Conservation (phyloP, 1,140 invertebrate species). For the Ostrea edulis region DNA sequence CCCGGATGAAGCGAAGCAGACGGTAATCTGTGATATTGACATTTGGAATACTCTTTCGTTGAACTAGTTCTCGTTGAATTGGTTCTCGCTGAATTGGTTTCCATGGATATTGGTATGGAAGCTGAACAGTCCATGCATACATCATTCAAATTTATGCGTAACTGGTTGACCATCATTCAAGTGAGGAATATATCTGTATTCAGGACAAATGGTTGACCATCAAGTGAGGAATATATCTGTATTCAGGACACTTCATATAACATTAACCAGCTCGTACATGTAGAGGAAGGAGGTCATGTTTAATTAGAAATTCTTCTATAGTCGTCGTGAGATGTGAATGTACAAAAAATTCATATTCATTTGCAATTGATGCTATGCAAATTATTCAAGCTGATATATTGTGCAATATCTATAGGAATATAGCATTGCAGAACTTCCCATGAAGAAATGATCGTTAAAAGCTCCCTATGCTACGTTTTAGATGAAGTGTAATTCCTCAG, state of each 20-base stretch:
- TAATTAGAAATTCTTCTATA: neutral
- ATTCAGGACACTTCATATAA: neutral
- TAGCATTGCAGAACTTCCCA: neutral
- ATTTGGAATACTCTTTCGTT: neutral
- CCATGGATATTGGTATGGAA: neutral
- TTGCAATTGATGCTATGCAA: neutral
- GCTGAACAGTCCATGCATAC: neutral
- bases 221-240: neutral
- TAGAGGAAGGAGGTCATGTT: neutral
- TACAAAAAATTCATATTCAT: neutral
- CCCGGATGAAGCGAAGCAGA: neutral
- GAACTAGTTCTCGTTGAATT: too few relatives aligned
- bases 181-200: too few relatives aligned
- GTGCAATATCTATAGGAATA: neutral
- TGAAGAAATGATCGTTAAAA: neutral
- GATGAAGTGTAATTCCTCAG: neutral
- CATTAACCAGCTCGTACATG: neutral
- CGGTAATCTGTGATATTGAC: neutral
- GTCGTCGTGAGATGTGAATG: neutral
- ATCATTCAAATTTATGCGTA: neutral
- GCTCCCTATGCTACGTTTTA: neutral
- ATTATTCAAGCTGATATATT: neutral
- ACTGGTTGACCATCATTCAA: too few relatives aligned
- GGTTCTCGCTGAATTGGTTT: neutral
- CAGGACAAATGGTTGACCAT: too few relatives aligned